These are phyloP conservation scores for Pelagia noctiluca DNA, from an alignment of 30 jellyfish, hydroid and myxozoan genomes.

Conservation along the genomic window DNA sequence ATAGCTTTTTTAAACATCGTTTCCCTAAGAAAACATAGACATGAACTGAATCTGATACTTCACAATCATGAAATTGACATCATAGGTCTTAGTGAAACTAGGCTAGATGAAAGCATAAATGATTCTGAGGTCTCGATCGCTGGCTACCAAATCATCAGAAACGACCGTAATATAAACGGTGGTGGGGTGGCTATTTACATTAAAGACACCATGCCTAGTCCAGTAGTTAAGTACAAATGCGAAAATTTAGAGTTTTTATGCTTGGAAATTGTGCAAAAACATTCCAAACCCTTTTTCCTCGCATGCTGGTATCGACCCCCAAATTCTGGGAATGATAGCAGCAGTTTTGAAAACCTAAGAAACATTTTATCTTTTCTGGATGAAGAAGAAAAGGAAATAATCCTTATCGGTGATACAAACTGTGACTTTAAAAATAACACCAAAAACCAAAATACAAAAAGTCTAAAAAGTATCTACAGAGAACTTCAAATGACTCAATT, in stretches of 20 bases:
- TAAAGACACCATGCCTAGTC: conserved; percentile 33
- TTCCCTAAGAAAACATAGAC: not conserved
- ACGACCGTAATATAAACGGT: conserved; percentile 30
- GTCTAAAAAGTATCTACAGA: not conserved
- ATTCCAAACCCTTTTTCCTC: not conserved
- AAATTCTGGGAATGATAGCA: not conserved
- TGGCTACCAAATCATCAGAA: conserved; percentile 24
- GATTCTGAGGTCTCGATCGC: not conserved
- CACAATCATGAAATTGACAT: not conserved
- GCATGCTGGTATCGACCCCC: conserved; percentile 5
- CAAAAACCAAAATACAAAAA: conserved; percentile 4
- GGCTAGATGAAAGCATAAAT: not conserved
- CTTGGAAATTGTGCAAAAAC: not conserved
- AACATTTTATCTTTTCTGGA: not conserved
- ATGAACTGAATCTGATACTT: not conserved
- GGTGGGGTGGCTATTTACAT: conserved; percentile 54
- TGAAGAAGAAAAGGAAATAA: conserved; percentile 28
- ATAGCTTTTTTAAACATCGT: not conserved
- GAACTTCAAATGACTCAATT: conserved; percentile 11
- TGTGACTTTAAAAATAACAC: conserved; percentile 30
- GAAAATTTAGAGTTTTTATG: conserved; percentile 23
- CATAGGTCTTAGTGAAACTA: not conserved
- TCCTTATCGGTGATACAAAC: conserved; percentile 34
- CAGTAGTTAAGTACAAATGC: conserved; percentile 24
- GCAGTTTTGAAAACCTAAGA: not conserved